A percentile compares a stretch with the other conserved stretches of the same genome.
phyloP scores from a whole-genome alignment of 2,113 vertebrate species.

The Lepisosteus osseus region DNA sequence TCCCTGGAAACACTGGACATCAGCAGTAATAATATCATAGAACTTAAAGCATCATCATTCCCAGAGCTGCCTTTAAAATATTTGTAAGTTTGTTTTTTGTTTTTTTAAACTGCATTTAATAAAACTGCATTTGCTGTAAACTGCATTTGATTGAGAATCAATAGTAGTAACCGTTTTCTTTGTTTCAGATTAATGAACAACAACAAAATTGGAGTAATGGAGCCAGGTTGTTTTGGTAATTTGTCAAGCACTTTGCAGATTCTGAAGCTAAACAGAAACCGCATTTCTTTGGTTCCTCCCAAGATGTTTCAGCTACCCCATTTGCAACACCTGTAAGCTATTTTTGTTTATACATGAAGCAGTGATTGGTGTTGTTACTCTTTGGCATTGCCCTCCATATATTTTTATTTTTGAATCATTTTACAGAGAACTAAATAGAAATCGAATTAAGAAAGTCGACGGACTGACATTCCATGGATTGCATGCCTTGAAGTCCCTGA shows the following conservation, averaged over 20 bases:
- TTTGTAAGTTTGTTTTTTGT: conserved; percentile 69
- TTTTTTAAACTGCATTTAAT: not conserved
- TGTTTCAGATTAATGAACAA: conserved; percentile 80
- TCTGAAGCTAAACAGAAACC: conserved; percentile 86
- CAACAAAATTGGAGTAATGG: conserved; percentile 83
- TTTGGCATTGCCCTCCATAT: not conserved
- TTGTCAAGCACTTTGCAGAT: conserved; percentile 82
- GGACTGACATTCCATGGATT: conserved; percentile 92
- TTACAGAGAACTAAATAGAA: conserved; percentile 85
- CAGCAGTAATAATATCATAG: conserved; percentile 84
- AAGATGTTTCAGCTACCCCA: conserved; percentile 91
- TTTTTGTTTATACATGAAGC: not conserved
- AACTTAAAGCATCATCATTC: conserved; percentile 75
- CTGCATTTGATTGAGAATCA: not conserved
- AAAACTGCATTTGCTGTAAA: not conserved
- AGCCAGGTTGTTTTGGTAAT: conserved; percentile 83
- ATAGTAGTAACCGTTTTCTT: conserved; percentile 33
- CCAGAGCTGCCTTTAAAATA: conserved; percentile 80
- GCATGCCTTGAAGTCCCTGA: conserved; percentile 79
- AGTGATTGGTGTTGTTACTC: too few species aligned
- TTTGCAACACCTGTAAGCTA: conserved; percentile 89
- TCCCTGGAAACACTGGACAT: conserved; percentile 88
- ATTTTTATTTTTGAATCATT: not conserved
- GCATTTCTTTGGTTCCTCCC: conserved; percentile 77
- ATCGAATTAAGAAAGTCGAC: conserved; percentile 84